Evolutionary conservation across 2,888 invertebrate genomes (phyloP).

Genomic region (Amblyjoppa proteus): DNA sequence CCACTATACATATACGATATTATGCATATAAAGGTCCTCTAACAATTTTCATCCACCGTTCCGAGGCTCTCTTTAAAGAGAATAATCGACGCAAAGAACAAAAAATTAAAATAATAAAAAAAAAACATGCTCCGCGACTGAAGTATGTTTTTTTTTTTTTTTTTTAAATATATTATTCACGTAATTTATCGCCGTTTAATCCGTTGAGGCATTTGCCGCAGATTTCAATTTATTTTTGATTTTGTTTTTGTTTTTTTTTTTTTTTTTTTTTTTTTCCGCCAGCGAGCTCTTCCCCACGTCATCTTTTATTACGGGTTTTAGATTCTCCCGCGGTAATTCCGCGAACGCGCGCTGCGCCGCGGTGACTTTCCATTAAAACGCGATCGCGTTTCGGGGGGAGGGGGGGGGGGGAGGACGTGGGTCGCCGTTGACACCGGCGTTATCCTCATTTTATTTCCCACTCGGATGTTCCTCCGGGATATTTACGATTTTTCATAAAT

Average conservation of each 20-base stretch:
- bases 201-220: slow-evolving; percentile 12
- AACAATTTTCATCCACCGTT: neutral
- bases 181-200: slow-evolving; percentile 44
- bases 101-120: slow-evolving; percentile 3
- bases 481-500: slow-evolving; percentile 47
- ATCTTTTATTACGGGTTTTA: slow-evolving; percentile 36
- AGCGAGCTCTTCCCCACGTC: slow-evolving; percentile 3
- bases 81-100: slow-evolving; percentile 18
- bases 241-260: neutral
- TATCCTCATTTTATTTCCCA: neutral
- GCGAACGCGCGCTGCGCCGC: neutral
- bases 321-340: neutral
- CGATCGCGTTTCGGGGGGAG: neutral
- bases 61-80: slow-evolving; percentile 8
- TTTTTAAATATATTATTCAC: neutral
- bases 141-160: no score
- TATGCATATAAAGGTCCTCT: no score
- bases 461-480: slow-evolving; percentile 16
- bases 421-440: neutral
- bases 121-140: neutral
- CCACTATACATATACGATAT: neutral
- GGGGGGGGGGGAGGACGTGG: no score
- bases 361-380: slow-evolving; percentile 31
- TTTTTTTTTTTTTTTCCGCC: neutral
- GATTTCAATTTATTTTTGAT: neutral